These are phyloP conservation scores for Dascyllus trimaculatus DNA, from an alignment of 2,113 vertebrate species.

Conservation along the genomic window DNA sequence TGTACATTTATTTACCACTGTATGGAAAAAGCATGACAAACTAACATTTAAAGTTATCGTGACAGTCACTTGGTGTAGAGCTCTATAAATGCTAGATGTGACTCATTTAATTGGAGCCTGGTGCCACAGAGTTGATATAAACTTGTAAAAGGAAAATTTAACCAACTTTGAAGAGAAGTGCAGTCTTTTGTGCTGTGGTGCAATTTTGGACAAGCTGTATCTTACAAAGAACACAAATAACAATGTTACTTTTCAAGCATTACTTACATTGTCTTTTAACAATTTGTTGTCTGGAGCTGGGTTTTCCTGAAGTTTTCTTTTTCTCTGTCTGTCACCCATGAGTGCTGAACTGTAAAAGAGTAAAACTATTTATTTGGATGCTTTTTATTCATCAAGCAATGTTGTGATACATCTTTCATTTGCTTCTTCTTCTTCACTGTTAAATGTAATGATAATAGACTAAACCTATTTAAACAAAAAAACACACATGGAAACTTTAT, in stretches of 20 bases:
- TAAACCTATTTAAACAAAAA: not conserved
- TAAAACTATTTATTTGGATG: not conserved
- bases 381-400: not conserved
- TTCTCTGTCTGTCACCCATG: conserved; percentile 91
- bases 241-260: conserved; percentile 24
- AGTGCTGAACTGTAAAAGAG: conserved; percentile 88
- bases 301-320: conserved; percentile 94
- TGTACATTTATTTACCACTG: not conserved
- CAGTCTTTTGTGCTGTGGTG: not conserved
- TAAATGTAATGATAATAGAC: not conserved
- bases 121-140: not conserved
- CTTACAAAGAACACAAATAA: not conserved
- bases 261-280: conserved; percentile 93
- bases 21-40: not conserved
- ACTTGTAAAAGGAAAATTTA: conserved; percentile 17
- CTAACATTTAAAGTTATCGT: not conserved
- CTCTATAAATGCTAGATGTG: not conserved
- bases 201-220: not conserved
- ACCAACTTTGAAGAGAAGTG: not conserved
- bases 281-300: conserved; percentile 90
- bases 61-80: not conserved
- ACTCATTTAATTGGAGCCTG: conserved; percentile 34
- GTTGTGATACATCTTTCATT: not conserved
- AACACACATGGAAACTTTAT: not conserved
- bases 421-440: not conserved